These are phyloP conservation scores for Parotia lawesii DNA, from an alignment of 2,113 vertebrate species.

Conservation along the genomic window DNA sequence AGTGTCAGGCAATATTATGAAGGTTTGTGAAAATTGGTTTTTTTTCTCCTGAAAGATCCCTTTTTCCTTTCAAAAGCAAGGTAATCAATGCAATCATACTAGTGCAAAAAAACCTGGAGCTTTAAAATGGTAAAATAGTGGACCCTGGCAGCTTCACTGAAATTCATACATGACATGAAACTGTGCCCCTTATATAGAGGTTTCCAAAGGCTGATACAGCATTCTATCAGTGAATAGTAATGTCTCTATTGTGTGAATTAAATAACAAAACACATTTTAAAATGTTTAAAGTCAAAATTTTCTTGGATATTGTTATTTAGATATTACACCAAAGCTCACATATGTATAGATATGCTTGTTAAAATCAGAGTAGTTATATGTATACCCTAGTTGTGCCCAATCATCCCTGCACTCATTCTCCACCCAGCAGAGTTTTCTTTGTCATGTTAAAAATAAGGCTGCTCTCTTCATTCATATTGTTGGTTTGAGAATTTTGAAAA, in stretches of 20 bases:
- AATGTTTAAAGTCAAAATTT: background rate
- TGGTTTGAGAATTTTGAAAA: background rate
- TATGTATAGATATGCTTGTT: background rate
- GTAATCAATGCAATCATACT: background rate
- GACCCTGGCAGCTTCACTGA: background rate
- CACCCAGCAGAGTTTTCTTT: background rate
- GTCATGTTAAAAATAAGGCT: background rate
- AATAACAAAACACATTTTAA: background rate
- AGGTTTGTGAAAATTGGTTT: background rate
- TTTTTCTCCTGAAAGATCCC: background rate
- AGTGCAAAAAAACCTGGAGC: background rate
- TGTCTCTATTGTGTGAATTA: background rate
- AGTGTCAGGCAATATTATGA: background rate
- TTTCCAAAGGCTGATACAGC: background rate
- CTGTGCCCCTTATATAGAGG: background rate
- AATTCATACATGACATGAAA: background rate
- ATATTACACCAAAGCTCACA: background rate
- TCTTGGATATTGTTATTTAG: background rate
- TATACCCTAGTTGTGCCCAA: background rate
- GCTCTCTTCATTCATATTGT: background rate
- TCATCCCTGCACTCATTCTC: rapidly evolving
- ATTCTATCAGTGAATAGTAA: background rate
- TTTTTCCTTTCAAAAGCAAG: background rate
- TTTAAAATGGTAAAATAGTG: background rate
- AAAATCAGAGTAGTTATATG: background rate